These are phyloP conservation scores for Myxocyprinus asiaticus DNA, from an alignment of 2,113 vertebrate genomes.

Conservation along the genomic window DNA sequence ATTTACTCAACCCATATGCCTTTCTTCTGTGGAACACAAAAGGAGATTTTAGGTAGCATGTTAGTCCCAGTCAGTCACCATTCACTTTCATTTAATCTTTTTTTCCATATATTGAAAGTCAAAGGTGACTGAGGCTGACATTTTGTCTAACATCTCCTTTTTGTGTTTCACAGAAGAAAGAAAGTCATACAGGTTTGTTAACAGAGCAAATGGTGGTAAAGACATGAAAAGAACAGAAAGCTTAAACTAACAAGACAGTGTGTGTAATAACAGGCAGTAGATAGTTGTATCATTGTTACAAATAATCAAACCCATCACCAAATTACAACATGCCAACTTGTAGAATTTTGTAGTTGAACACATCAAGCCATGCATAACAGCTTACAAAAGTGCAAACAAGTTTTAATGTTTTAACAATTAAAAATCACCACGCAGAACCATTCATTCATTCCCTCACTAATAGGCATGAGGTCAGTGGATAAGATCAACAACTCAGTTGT, in stretches of 20 bases:
- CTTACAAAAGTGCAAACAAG: neutral
- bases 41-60: too few species aligned
- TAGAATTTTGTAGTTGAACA: neutral
- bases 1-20: too few species aligned
- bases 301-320: constrained; percentile 40
- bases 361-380: neutral
- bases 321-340: constrained; percentile 9
- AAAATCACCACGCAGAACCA: constrained; percentile 9
- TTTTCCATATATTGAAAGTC: too few species aligned
- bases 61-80: too few species aligned
- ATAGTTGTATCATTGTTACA: neutral
- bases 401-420: neutral
- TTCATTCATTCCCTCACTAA: neutral
- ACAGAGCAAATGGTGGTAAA: neutral
- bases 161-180: too few species aligned
- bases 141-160: too few species aligned
- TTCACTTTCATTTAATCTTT: too few species aligned
- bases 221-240: neutral
- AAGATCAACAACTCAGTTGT: constrained; percentile 33
- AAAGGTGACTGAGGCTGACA: too few species aligned
- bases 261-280: neutral
- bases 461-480: neutral
- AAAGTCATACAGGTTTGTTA: too few species aligned
- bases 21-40: too few species aligned
- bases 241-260: neutral